phyloP scores from a whole-genome alignment of 2,113 vertebrate genomes.

The Gracilinanus agilis region DNA sequence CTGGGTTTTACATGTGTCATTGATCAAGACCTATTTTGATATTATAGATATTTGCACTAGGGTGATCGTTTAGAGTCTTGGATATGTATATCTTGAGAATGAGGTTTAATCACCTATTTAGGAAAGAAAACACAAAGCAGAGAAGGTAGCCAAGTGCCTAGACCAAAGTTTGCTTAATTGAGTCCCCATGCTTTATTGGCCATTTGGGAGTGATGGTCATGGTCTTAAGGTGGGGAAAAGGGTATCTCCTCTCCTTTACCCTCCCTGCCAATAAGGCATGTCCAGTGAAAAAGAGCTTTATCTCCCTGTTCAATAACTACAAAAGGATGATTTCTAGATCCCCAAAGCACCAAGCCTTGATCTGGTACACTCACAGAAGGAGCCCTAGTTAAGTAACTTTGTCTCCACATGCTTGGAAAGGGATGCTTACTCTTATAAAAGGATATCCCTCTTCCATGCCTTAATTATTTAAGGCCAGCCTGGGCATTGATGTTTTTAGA shows the following conservation, averaged over 20 bases:
- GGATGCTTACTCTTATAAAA: neutral
- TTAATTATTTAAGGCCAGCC: constrained; percentile 11
- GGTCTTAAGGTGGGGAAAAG: neutral
- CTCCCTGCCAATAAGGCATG: neutral
- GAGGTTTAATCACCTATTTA: neutral
- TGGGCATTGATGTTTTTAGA: constrained; percentile 17
- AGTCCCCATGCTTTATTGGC: neutral
- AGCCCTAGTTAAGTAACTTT: neutral
- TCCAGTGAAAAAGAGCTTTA: neutral
- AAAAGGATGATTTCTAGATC: neutral
- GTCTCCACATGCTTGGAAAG: neutral
- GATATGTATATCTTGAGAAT: neutral
- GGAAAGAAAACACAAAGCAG: neutral
- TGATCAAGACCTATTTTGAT: too few relatives aligned
- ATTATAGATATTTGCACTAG: too few relatives aligned
- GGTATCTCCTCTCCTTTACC: neutral
- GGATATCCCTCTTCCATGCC: neutral
- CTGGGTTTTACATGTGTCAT: too few relatives aligned
- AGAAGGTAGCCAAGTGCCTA: neutral
- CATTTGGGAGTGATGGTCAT: neutral
- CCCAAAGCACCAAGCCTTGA: neutral
- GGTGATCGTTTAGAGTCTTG: too few relatives aligned
- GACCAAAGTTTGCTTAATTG: neutral
- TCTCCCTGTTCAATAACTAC: neutral
- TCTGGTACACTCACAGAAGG: too few relatives aligned